Conservation (phyloP, 2,888 invertebrate species). For the Metacarcinus magister region DNA sequence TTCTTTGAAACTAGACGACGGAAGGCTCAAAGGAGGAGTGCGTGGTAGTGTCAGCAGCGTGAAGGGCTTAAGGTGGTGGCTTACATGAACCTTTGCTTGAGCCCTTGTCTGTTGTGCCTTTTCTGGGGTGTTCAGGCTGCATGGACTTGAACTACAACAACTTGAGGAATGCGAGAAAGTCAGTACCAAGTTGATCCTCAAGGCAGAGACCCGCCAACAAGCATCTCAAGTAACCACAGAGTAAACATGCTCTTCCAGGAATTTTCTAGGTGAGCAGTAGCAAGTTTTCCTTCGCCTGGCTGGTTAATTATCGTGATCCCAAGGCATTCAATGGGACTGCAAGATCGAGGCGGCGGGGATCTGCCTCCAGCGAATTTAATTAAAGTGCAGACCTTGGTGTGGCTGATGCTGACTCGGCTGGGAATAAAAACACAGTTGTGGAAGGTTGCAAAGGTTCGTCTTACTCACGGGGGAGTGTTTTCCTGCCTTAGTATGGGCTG, state of each 20-base stretch:
- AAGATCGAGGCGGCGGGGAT: neutral
- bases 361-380: neutral
- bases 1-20: no score
- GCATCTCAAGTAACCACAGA: neutral
- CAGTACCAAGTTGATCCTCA: neutral
- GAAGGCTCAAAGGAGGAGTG: no score
- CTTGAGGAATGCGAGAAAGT: neutral
- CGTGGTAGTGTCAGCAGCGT: no score
- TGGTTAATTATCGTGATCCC: slow-evolving; percentile 13
- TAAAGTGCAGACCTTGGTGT: slow-evolving; percentile 7
- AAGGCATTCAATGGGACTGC: neutral
- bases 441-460: neutral
- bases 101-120: neutral
- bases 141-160: neutral
- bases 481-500: neutral
- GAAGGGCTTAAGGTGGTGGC: no score
- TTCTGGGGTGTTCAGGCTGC: neutral
- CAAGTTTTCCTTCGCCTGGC: neutral
- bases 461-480: neutral
- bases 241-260: neutral
- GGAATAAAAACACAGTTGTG: neutral
- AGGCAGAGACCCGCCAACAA: neutral
- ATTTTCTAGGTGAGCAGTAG: neutral
- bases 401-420: neutral
- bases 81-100: no score